Base-by-base conservation (phyloP, 2,113 vertebrate genomes). In the Erinaceus europaeus region DNA sequence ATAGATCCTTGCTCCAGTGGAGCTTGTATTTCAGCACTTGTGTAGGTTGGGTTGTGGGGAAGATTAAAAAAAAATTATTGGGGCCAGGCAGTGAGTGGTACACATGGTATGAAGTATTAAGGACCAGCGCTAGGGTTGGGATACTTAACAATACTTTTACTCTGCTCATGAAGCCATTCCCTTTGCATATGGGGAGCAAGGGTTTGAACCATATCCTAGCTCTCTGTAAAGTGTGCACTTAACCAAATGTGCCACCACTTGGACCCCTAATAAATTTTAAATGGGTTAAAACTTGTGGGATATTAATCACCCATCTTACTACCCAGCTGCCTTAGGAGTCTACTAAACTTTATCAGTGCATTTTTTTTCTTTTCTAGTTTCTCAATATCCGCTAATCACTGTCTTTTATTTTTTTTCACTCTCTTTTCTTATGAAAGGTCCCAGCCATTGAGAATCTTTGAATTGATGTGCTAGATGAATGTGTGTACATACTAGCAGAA, bases 251-350 rank as follows among this genome's bases (percentile, higher is more conserved):
- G n/a, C n/a, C n/a, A n/a, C n/a, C n/a, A n/a, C n/a, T n/a, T n/a
- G n/a, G n/a, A n/a, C 75, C 84, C 82, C 71, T 76, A 77, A 55
- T 90, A 55, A 77, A 81, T 81, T 67, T 81, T 73, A 64, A 61
- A 36, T 10, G 53, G 32, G 32, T 72, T 69, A 61, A 67, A 82
- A 65, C 55, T 68, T 73, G 27, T 81, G 75, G 80, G 57, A 67
- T 46, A 61, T 18, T 65, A 57, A 7, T 75, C n/a, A 57, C n/a
- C n/a, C 48, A 52, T 57, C n/a, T n/a, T n/a, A 50, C 40, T n/a
- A 2, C 5, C 40, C 53, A 20, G 73, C 32, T n/a, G 5, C 68
- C 44, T 82, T 42, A 34, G 59, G 38, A 38, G 34, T 48, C 59
- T 80, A 11, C 21, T 81, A 34, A 65, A 42, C 27, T 71, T 50